phyloP scores from a whole-genome alignment of 2,797 vertebrate species.

The Spinus pinus region DNA sequence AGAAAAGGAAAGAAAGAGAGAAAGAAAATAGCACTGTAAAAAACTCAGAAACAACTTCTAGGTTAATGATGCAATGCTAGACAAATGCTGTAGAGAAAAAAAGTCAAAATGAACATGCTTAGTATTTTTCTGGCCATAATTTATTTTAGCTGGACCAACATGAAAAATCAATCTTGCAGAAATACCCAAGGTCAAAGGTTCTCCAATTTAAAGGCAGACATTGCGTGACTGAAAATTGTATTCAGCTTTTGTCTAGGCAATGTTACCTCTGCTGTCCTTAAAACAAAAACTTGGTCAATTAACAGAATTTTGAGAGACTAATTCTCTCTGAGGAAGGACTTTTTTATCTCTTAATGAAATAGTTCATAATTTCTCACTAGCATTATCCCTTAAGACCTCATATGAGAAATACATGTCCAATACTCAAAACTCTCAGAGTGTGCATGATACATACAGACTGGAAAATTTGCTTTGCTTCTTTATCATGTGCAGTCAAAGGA shows the following conservation, averaged over 20 bases:
- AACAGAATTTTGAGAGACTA: not conserved
- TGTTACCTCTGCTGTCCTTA: not conserved
- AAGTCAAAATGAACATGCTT: not conserved
- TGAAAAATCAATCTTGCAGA: conserved; percentile 23
- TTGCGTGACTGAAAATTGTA: not conserved
- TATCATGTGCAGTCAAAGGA: not conserved
- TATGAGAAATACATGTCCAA: not conserved
- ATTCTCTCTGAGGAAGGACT: not conserved
- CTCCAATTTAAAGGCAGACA: not conserved
- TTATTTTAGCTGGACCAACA: not conserved
- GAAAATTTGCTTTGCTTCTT: not conserved
- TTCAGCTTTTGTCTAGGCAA: not conserved
- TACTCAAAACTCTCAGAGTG: not conserved
- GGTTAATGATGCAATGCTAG: not conserved
- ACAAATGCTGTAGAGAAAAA: not conserved
- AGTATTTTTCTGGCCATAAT: not conserved
- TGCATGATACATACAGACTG: not conserved
- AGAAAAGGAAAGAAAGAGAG: not conserved
- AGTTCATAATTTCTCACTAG: not conserved
- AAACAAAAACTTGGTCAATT: not conserved
- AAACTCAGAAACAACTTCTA: not conserved
- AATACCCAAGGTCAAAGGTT: conserved; percentile 1
- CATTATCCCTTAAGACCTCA: not conserved
- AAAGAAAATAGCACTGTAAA: not conserved
- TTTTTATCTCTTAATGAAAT: not conserved